Base-by-base conservation (phyloP, 1,140 invertebrate genomes). In the Aphaenogaster floridana region DNA sequence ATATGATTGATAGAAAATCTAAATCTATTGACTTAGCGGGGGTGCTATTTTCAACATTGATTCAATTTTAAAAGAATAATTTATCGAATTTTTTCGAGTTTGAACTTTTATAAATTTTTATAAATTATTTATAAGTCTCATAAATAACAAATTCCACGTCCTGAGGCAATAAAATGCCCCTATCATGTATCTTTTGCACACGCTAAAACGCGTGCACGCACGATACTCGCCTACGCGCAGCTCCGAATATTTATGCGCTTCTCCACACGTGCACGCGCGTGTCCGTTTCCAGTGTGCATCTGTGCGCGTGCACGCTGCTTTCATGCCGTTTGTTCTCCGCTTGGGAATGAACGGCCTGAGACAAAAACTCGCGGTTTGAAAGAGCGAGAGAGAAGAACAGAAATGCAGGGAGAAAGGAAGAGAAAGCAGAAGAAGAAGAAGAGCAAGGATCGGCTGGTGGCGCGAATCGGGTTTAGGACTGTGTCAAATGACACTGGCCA, bases 391-490 rank as follows among this genome's bases (percentile, higher is more conserved):
- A 74, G n/a, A 57, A 3, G 17, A 57, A 34, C 48, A 86, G 52
- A 69, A 34, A 63, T n/a, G 15, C 21, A 21, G 68, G 7, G 21
- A 72, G 21, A n/a, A 15, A 52, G 28, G 48, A 42, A 9, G 36
- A 66, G 63, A 48, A 11, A 52, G 54, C 11, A 59, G 54, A 50
- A 77, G 57, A 79, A 77, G 71, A 93, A 59, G 86, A 87, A 88
- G 90, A 80, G 90, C 86, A 90, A 90, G 61, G 59, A 91, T 89
- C 87, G 42, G 89, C 86, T 71, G 86, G 90, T 93, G 93, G 90
- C 93, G 92, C 94, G 92, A 95, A 95, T 95, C 91, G 91, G 90
- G 92, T 94, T 94, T 94, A 94, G 92, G 92, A 94, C 94, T 95
- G 94, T 94, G 94, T 95, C 94, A 95, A 94, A 94, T 94, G 93